Conservation (phyloP, 2,113 vertebrate species). For the Dromaius novaehollandiae region DNA sequence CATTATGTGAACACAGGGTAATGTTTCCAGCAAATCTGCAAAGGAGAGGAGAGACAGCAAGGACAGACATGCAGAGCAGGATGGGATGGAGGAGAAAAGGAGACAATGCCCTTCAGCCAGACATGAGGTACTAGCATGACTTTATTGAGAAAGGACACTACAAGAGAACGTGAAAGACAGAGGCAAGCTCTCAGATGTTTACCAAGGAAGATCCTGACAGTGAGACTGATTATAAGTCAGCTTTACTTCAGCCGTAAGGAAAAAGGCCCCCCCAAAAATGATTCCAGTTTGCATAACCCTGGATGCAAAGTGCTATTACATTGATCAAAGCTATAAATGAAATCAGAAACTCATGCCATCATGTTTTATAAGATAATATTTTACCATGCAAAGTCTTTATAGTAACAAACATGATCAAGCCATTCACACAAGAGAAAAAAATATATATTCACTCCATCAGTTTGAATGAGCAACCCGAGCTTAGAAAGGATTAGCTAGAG, state of each 20-base stretch:
- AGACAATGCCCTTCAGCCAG: not conserved
- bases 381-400: not conserved
- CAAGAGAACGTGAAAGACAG: not conserved
- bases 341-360: not conserved
- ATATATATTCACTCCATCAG: not conserved
- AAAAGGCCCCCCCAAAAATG: not conserved
- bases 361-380: slow-evolving; percentile 1
- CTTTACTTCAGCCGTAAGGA: not conserved
- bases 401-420: slow-evolving; percentile 4
- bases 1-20: not conserved
- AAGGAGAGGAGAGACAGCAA: not conserved
- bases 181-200: not conserved
- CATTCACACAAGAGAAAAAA: slow-evolving; percentile 17
- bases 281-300: not conserved
- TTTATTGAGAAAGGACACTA: not conserved
- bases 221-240: not conserved
- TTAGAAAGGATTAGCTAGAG: slow-evolving; percentile 7
- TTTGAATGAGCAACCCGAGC: not conserved
- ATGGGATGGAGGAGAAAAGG: not conserved
- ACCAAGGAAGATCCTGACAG: not conserved
- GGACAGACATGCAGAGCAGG: not conserved
- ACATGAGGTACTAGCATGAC: not conserved
- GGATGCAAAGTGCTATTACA: slow-evolving; percentile 4
- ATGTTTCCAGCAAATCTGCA: slow-evolving; percentile 2
- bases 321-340: not conserved